phyloP scores from a whole-genome alignment of 1,140 invertebrate species.

The Mya arenaria region DNA sequence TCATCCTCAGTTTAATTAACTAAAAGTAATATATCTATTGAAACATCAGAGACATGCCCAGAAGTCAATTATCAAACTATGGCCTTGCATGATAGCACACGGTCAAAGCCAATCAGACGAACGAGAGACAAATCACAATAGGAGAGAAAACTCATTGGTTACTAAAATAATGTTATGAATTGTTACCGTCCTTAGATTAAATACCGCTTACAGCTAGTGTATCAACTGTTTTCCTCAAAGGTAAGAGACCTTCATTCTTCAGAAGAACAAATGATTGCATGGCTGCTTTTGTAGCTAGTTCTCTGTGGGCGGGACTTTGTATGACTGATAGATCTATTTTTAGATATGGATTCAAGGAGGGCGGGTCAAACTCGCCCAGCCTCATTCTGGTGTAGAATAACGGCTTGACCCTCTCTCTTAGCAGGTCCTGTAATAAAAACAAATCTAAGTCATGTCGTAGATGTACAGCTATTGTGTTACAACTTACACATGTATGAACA shows the following conservation, averaged over 20 bases:
- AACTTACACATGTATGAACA: background rate
- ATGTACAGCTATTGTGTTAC: background rate
- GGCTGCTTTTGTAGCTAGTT: constrained; percentile 68
- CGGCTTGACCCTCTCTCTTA: constrained; percentile 69
- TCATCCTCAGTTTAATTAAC: too few species aligned
- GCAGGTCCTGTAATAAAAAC: constrained; percentile 27
- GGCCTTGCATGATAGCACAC: too few species aligned
- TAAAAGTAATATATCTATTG: too few species aligned
- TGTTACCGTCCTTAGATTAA: too few species aligned
- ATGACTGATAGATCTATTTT: constrained; percentile 67
- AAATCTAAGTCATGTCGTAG: background rate
- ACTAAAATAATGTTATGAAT: too few species aligned
- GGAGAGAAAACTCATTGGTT: too few species aligned
- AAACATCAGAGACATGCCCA: too few species aligned
- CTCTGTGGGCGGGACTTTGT: constrained; percentile 69
- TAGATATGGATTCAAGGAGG: constrained; percentile 72
- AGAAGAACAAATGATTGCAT: constrained; percentile 77
- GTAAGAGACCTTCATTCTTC: constrained; percentile 74
- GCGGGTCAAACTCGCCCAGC: constrained; percentile 78
- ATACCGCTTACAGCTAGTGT: constrained; percentile 58
- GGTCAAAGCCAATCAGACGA: too few species aligned
- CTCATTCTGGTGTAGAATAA: constrained; percentile 78
- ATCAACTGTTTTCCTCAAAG: constrained; percentile 48
- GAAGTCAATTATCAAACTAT: too few species aligned
- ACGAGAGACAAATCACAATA: too few species aligned